These are phyloP conservation scores for Borostomias antarcticus DNA, from an alignment of 2,797 vertebrate species.

Conservation along the genomic window DNA sequence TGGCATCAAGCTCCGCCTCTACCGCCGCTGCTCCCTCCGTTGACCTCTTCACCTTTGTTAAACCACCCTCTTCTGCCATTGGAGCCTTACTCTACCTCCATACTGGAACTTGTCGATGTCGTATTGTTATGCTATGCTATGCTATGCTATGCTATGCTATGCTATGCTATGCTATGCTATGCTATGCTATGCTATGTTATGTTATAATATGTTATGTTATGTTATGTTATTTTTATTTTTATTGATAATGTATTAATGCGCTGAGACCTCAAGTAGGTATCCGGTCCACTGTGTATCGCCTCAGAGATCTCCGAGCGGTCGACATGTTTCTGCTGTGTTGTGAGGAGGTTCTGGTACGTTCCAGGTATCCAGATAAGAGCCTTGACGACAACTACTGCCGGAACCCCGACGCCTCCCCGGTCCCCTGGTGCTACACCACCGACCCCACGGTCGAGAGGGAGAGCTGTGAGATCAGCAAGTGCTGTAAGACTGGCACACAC, in stretches of 20 bases:
- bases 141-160: too few relatives aligned
- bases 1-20: neutral
- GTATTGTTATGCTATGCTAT: too few relatives aligned
- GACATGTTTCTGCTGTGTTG: neutral
- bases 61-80: neutral
- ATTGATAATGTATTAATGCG: too few relatives aligned
- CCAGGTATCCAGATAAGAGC: slow-evolving; percentile 92
- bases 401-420: slow-evolving; percentile 91
- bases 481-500: slow-evolving; percentile 76
- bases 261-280: too few relatives aligned
- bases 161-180: too few relatives aligned
- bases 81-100: neutral
- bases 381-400: slow-evolving; percentile 97
- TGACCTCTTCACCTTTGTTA: neutral
- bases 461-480: slow-evolving; percentile 85
- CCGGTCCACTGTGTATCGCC: too few relatives aligned
- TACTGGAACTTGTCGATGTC: too few relatives aligned
- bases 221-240: too few relatives aligned
- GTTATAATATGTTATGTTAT: too few relatives aligned
- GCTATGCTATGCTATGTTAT: too few relatives aligned
- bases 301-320: too few relatives aligned
- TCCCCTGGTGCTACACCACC: slow-evolving; percentile 95
- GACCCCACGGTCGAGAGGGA: slow-evolving; percentile 82
- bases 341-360: too few relatives aligned
- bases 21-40: neutral